Percentiles rank a stretch among this genome's conserved stretches.
Evolutionary conservation across 2,888 invertebrate species (phyloP).

Genomic region (Ectropis crepuscularia): DNA sequence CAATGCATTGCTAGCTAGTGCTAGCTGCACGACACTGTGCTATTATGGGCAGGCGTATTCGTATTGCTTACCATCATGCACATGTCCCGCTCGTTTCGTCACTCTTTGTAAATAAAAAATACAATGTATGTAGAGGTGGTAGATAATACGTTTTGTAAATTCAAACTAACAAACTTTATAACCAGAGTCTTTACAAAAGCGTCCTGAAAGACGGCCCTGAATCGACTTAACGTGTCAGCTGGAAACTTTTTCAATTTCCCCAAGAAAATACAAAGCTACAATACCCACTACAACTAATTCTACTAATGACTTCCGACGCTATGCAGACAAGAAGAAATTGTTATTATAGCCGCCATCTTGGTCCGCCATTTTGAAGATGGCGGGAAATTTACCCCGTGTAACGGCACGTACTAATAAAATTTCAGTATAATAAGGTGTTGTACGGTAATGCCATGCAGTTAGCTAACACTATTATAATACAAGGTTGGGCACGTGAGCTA

Average conservation of each 20-base stretch:
- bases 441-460: conserved; percentile 7
- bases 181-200: background rate
- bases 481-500: no score
- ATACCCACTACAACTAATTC: conserved; percentile 48
- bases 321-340: conserved; percentile 52
- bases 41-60: no score
- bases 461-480: no score
- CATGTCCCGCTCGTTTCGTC: no score
- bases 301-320: conserved; percentile 45
- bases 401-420: conserved; percentile 45
- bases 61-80: no score
- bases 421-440: conserved; percentile 46
- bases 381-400: conserved; percentile 37
- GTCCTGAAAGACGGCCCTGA: background rate
- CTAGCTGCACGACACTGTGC: no score
- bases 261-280: conserved; percentile 45
- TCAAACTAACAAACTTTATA: no score
- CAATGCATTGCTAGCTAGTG: no score
- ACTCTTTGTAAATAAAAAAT: no score
- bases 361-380: conserved; percentile 56
- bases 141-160: no score
- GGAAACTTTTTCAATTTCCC: conserved; percentile 30
- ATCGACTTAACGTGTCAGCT: conserved; percentile 8
- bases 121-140: no score
- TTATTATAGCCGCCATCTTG: conserved; percentile 43